Conservation (phyloP, 2,888 invertebrate species). For the Diplolepis rosae region DNA sequence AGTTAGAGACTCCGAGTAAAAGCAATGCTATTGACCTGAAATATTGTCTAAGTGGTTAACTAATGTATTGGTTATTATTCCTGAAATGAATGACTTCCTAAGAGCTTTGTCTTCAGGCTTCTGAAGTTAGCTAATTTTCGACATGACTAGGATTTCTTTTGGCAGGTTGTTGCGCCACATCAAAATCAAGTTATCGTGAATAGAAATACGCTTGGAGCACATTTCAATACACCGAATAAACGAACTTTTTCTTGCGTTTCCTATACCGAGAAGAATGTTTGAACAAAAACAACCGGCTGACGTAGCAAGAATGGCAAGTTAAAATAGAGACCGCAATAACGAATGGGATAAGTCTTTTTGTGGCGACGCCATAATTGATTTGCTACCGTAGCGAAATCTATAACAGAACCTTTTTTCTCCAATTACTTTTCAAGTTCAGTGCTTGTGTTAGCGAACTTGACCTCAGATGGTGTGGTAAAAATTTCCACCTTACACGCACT, state of each 20-base stretch:
- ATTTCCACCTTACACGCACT: neutral
- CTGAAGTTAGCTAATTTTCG: neutral
- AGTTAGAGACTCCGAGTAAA: no score
- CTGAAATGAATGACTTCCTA: neutral
- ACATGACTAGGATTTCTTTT: conserved; percentile 5
- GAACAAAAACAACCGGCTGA: conserved; percentile 26
- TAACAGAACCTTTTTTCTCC: conserved; percentile 29
- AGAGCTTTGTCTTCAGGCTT: neutral
- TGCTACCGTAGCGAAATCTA: conserved; percentile 31
- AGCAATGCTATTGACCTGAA: no score
- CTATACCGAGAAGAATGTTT: conserved; percentile 23
- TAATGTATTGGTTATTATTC: no score
- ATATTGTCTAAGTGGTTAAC: no score
- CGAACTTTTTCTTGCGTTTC: conserved; percentile 23
- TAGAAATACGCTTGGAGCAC: conserved; percentile 13
- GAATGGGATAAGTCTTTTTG: conserved; percentile 31
- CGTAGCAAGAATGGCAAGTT: conserved; percentile 30
- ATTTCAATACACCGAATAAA: conserved; percentile 23
- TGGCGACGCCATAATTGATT: conserved; percentile 29
- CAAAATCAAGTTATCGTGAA: conserved; percentile 7
- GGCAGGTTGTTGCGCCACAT: neutral
- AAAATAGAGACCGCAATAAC: conserved; percentile 31
- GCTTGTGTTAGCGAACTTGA: conserved; percentile 4
- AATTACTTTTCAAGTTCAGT: conserved; percentile 28
- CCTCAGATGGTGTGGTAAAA: neutral